Evolutionary conservation across 2,888 invertebrate genomes (phyloP), one percentile per base, ranked within the genome.

Genomic region (Watsonalla binaria): DNA sequence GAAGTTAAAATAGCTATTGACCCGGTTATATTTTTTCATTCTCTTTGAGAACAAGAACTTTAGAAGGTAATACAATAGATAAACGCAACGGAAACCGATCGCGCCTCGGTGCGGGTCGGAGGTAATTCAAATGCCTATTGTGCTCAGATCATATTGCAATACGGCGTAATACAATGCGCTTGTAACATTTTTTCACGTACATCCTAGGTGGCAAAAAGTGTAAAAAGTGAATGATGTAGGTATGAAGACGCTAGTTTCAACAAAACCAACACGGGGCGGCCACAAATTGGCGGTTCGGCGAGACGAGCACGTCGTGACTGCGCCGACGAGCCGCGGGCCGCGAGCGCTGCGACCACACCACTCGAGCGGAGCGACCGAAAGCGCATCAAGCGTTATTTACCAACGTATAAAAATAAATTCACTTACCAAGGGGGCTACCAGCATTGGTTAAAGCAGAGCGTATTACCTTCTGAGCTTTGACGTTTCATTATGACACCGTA

Each of bases 201-300:
- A 62, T 66, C 63, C 68, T 65, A 60, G 52, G 58, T 72, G 70
- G 79, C 73, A 85, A 85, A 84, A 84, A 84, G 80, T 70, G 76
- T 81, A 87, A 86, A 86, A 83, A 80, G 73, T 59, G 55, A 69
- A 65, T 63, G 70, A 74, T 75, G 72, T 78, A 79, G 81, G 84
- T 86, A 87, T 87, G 88, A 87, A 87, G 87, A 84, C 72, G 84
- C 80, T 84, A 81, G 82, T 74, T 85, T 88, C 84, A 86, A 87
- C 86, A 89, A 90, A 90, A 90, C 90, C 90, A 90, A 90, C 90
- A 89, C 78, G 82, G 85, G 84, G 82, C 82, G 79, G 85, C 86
- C 85, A 81, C 90, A 90, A 90, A 90, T 90, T 90, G 90, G 87
- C 87, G 87, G 88, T 83, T 82, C 84, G 68, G 80, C 73, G 80